Percentiles rank a stretch among this genome's conserved stretches.
Evolutionary conservation across 2,797 vertebrate species (phyloP).

Genomic region (Coregonus suidteri): DNA sequence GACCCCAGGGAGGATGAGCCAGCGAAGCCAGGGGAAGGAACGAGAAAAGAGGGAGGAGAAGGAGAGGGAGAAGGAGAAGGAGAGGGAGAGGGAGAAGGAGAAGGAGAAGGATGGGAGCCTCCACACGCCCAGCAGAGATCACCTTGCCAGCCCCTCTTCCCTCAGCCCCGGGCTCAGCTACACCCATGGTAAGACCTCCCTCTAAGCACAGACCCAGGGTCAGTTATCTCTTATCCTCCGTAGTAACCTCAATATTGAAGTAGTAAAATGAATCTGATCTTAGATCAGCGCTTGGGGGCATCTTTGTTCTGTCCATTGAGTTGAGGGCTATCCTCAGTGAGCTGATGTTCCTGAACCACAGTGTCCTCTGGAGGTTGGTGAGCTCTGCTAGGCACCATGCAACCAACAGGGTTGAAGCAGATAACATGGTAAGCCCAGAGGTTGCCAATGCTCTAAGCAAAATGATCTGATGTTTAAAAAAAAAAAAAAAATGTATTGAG

Average conservation of each 20-base stretch:
- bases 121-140: constrained; percentile 87
- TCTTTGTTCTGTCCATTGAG: background rate
- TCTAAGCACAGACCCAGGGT: background rate
- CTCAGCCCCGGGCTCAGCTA: constrained; percentile 86
- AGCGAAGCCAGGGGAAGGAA: constrained; percentile 84
- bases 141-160: constrained; percentile 73
- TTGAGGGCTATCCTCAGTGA: background rate
- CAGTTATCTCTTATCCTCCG: background rate
- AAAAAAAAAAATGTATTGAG: no score
- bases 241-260: background rate
- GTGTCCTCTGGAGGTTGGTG: constrained; percentile 52
- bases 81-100: constrained; percentile 47
- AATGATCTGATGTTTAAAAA: background rate
- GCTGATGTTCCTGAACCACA: constrained; percentile 23
- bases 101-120: constrained; percentile 84
- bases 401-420: background rate
- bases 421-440: no score
- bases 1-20: constrained; percentile 93
- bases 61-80: constrained; percentile 74
- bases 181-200: constrained; percentile 82
- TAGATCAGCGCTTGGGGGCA: background rate
- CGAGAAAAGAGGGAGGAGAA: constrained; percentile 59
- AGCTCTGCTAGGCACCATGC: background rate
- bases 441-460: no score
- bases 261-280: background rate